Base-by-base conservation (phyloP, 2,797 vertebrate genomes). In the Aplochiton taeniatus region DNA sequence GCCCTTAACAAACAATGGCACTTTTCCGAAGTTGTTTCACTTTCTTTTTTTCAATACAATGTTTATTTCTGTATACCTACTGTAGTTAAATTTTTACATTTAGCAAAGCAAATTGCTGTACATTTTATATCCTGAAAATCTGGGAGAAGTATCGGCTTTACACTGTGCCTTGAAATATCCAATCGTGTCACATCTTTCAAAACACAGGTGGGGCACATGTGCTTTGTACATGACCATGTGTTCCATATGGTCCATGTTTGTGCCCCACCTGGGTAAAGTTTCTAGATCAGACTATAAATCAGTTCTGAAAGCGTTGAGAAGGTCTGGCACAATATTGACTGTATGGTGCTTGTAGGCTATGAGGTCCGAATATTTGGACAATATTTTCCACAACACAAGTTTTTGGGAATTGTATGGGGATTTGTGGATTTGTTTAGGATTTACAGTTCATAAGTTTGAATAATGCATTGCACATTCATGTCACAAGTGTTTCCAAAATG, bases 91-190 rank as follows among this genome's bases (percentile, higher is more conserved):
- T 11, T 60, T 59, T 58, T 14, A 3, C 41, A 52, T 49, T 43
- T 16, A 4, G 31, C 45, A 14, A 42, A 61, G 13, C 31, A 17
- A 31, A 49, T 43, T n/a, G 11, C 71, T 63, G 65, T 74, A 43
- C 66, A 62, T 70, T 61, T 61, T 6, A 31, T 9, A 10, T 67
- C 61, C 58, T 70, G 48, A 69, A 70, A 17, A 70, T 63, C 65
- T 43, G 61, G 49, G 68, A 59, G 61, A 58, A 76, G 69, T 50
- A 64, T 68, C 13, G 68, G 68, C 73, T 86, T 80, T 80, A 67
- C 68, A 73, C 61, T 64, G 63, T 79, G 66, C 43, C 51, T 61
- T 53, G 52, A 59, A 48, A 10, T 18, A 53, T 13, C 49, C 19
- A 41, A 67, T 73, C 44, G 56, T 47, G 44, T 19, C 12, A 49